A percentile compares a stretch with the other conserved stretches of the same genome.
phyloP scores from a whole-genome alignment of 2,797 vertebrate species.

The Gymnocypris eckloni region DNA sequence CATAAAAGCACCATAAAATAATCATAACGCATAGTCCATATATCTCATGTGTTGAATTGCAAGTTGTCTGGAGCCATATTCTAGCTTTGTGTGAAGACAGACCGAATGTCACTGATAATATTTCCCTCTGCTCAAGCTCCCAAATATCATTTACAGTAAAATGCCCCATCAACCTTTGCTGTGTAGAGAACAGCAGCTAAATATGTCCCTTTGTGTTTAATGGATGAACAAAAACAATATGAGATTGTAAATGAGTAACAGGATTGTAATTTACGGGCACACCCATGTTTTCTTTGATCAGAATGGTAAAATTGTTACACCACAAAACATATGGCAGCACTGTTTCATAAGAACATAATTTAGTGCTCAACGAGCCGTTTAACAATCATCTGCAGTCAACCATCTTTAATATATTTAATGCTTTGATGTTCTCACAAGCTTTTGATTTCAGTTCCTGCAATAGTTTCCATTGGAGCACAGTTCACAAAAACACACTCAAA shows the following conservation, averaged over 20 bases:
- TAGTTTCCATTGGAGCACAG: neutral
- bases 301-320: neutral
- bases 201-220: neutral
- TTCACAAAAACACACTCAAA: slow-evolving; percentile 20
- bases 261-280: too few relatives aligned
- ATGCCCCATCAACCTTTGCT: neutral
- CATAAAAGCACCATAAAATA: slow-evolving; percentile 5
- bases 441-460: slow-evolving; percentile 8
- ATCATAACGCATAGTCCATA: neutral
- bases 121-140: neutral
- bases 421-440: slow-evolving; percentile 19
- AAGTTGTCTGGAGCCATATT: neutral
- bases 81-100: neutral
- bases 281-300: neutral
- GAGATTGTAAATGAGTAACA: neutral
- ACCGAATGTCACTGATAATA: neutral
- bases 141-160: neutral
- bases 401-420: slow-evolving; percentile 5
- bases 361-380: neutral
- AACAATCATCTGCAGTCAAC: neutral
- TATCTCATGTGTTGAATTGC: neutral
- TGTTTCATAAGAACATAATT: neutral
- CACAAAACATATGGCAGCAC: neutral
- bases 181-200: neutral
- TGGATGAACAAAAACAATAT: neutral